A percentile compares a stretch with the other conserved stretches of the same genome.
Evolutionary conservation across 2,113 vertebrate genomes (phyloP).

Genomic region (Lathamus discolor): DNA sequence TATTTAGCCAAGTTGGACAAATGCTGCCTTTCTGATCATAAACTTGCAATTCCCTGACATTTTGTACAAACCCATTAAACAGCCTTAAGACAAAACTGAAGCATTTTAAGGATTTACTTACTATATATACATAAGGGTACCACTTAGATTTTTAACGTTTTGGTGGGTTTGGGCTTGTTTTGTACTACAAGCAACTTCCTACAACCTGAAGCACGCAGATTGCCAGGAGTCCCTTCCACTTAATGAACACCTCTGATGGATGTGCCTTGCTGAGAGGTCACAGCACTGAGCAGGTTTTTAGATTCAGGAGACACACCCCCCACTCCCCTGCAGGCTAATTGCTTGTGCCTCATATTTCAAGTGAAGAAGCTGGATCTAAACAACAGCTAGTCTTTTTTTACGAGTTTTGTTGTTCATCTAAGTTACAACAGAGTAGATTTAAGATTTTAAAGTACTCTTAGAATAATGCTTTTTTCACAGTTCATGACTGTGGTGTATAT

Average conservation of each 20-base stretch:
- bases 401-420: not conserved
- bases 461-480: not conserved
- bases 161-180: not conserved
- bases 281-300: not conserved
- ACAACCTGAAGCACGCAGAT: not conserved
- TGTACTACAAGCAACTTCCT: not conserved
- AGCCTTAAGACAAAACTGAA: not conserved
- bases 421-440: not conserved
- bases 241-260: rapidly evolving
- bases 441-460: not conserved
- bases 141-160: not conserved
- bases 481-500: not conserved
- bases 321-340: not conserved
- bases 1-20: not conserved
- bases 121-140: not conserved
- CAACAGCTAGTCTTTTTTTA: not conserved
- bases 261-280: not conserved
- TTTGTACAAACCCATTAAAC: not conserved
- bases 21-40: not conserved
- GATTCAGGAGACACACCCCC: not conserved
- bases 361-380: not conserved
- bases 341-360: not conserved
- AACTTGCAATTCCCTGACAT: not conserved
- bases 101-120: not conserved
- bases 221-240: not conserved